A percentile compares a stretch with the other conserved stretches of the same genome.
phyloP scores from a whole-genome alignment of 2,113 vertebrate genomes.

The Chamaetylas fuelleborni region DNA sequence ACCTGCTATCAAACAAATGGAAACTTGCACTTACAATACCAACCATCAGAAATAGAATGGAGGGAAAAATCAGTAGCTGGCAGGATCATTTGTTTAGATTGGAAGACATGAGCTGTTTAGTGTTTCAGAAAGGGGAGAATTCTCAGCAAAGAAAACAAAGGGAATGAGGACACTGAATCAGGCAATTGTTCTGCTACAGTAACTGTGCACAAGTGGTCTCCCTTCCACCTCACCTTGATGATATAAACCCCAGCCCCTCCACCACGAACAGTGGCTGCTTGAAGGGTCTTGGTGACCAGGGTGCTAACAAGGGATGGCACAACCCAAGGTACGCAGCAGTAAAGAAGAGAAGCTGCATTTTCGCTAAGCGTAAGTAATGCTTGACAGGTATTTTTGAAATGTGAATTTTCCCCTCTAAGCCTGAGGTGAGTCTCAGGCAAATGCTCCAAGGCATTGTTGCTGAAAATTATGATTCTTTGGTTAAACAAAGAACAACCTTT shows the following conservation, averaged over 20 bases:
- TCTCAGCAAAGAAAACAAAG: slow-evolving; percentile 1
- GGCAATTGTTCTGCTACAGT: not conserved
- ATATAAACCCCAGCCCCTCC: not conserved
- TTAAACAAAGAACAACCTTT: not conserved
- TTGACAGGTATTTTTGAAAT: not conserved
- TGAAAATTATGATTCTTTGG: not conserved
- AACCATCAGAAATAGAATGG: not conserved
- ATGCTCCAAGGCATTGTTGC: not conserved
- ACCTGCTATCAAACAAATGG: not conserved
- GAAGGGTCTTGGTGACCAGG: not conserved
- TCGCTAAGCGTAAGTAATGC: not conserved
- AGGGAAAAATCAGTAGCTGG: not conserved
- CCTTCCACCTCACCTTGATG: not conserved
- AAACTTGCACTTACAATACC: not conserved
- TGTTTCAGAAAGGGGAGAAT: slow-evolving; percentile 2
- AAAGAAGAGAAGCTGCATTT: not conserved
- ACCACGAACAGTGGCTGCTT: not conserved
- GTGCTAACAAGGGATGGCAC: not conserved
- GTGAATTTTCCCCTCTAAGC: not conserved
- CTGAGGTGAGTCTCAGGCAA: not conserved
- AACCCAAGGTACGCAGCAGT: not conserved
- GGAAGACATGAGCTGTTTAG: not conserved
- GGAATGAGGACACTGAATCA: not conserved
- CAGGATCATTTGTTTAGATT: slow-evolving; percentile 20
- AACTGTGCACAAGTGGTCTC: not conserved